Evolutionary conservation across 2,113 vertebrate genomes (phyloP).

Genomic region (Protomyctophum bolini): DNA sequence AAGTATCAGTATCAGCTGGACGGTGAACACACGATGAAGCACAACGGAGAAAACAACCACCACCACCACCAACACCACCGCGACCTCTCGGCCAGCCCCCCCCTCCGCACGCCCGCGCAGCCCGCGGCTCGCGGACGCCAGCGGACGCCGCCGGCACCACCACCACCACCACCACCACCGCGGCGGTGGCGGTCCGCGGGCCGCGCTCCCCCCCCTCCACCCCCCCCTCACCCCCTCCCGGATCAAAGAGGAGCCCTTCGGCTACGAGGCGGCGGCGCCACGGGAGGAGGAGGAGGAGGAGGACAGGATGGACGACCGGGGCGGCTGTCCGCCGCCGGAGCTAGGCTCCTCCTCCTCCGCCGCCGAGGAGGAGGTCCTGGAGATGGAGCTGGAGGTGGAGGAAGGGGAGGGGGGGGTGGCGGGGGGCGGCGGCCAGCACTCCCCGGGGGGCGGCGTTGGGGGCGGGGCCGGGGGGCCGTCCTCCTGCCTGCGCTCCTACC

Average conservation of each 20-base stretch:
- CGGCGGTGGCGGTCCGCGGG: too few species aligned
- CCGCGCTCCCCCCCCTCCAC: conserved; percentile 20
- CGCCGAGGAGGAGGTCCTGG: conserved; percentile 82
- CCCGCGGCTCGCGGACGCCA: conserved; percentile 31
- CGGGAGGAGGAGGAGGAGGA: conserved; percentile 57
- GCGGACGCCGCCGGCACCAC: too few species aligned
- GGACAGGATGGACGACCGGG: conserved; percentile 34
- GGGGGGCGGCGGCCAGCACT: conserved; percentile 77
- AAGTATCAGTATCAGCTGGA: conserved; percentile 84
- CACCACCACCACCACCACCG: too few species aligned
- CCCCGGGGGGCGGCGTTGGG: conserved; percentile 68
- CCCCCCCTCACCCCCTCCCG: conserved; percentile 79
- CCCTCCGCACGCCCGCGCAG: conserved; percentile 84
- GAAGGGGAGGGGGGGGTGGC: conserved; percentile 69
- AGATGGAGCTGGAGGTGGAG: conserved; percentile 86
- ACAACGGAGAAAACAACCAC: conserved; percentile 72
- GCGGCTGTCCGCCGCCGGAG: conserved; percentile 85
- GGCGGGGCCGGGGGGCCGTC: conserved; percentile 74
- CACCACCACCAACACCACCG: too few species aligned
- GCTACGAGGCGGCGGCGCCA: too few species aligned
- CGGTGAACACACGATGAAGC: conserved; percentile 81
- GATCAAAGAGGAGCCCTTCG: conserved; percentile 87
- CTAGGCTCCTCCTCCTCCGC: conserved; percentile 53
- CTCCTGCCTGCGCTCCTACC: conserved; percentile 88
- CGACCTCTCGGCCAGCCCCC: conserved; percentile 51